Percentiles rank a stretch among this genome's conserved stretches.
Evolutionary conservation across 1,140 invertebrate species (phyloP).

Genomic region (Asobara japonica): DNA sequence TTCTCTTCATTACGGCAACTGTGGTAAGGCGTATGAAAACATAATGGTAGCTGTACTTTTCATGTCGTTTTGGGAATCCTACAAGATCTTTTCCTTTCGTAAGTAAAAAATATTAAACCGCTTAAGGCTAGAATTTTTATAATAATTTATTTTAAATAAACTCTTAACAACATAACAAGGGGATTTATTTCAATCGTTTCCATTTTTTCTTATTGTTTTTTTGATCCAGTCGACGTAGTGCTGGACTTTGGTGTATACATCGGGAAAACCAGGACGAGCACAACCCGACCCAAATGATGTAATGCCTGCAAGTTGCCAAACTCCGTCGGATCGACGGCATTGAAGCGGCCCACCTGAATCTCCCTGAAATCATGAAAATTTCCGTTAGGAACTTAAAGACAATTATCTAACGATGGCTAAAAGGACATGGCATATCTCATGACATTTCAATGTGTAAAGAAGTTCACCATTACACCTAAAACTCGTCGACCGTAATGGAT

Average conservation of each 20-base stretch:
- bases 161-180: background rate
- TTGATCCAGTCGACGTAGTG: slow-evolving; percentile 89
- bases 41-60: too few species aligned
- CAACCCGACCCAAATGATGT: slow-evolving; percentile 92
- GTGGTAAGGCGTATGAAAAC: too few species aligned
- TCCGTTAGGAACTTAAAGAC: background rate
- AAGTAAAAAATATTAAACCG: background rate
- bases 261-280: slow-evolving; percentile 83
- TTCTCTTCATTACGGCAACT: too few species aligned
- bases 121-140: too few species aligned
- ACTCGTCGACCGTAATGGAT: too few species aligned
- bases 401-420: too few species aligned
- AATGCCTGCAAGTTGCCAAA: slow-evolving; percentile 88
- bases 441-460: too few species aligned
- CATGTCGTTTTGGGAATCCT: too few species aligned
- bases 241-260: slow-evolving; percentile 86
- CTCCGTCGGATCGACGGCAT: slow-evolving; percentile 76
- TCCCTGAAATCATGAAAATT: slow-evolving; percentile 68
- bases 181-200: slow-evolving; percentile 27
- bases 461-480: too few species aligned
- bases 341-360: slow-evolving; percentile 89
- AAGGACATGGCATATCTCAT: background rate
- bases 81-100: too few species aligned
- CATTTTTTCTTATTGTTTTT: slow-evolving; percentile 52
- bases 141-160: background rate